Evolutionary conservation across 2,888 invertebrate species (phyloP).

Genomic region (Bombylius discolor): DNA sequence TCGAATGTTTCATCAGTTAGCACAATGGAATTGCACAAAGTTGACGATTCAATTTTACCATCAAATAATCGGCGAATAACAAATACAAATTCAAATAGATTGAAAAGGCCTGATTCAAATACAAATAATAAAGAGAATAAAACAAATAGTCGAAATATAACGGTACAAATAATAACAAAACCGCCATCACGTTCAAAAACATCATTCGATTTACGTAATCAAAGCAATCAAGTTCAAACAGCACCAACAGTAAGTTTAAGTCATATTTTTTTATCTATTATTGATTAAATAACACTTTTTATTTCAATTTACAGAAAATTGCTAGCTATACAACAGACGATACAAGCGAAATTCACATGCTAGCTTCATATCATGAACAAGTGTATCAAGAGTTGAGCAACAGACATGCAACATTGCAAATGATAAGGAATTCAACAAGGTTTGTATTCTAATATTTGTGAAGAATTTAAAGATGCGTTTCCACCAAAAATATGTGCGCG

Average conservation of each 20-base stretch:
- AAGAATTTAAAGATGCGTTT: not conserved
- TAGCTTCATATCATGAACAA: slow-evolving; percentile 31
- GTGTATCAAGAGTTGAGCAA: slow-evolving; percentile 34
- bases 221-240: slow-evolving; percentile 1
- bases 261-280: not conserved
- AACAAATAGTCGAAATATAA: slow-evolving; percentile 18
- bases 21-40: slow-evolving; percentile 34
- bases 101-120: slow-evolving; percentile 14
- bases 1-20: slow-evolving; percentile 32
- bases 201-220: slow-evolving; percentile 30
- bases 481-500: no score
- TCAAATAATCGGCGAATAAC: slow-evolving; percentile 27
- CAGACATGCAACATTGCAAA: slow-evolving; percentile 32
- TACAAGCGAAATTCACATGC: slow-evolving; percentile 30
- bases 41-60: slow-evolving; percentile 32
- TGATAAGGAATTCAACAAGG: slow-evolving; percentile 32
- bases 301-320: slow-evolving; percentile 18
- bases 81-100: slow-evolving; percentile 14
- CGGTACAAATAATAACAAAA: slow-evolving; percentile 34
- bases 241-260: slow-evolving; percentile 3
- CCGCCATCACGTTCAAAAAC: slow-evolving; percentile 34
- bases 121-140: slow-evolving; percentile 30
- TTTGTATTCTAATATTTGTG: slow-evolving; percentile 8
- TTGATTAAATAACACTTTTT: not conserved
- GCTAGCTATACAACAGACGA: slow-evolving; percentile 26